Percentiles rank a stretch among this genome's conserved stretches.
These are phyloP conservation scores for Perca flavescens DNA, from an alignment of 2,113 vertebrate species.

Conservation along the genomic window DNA sequence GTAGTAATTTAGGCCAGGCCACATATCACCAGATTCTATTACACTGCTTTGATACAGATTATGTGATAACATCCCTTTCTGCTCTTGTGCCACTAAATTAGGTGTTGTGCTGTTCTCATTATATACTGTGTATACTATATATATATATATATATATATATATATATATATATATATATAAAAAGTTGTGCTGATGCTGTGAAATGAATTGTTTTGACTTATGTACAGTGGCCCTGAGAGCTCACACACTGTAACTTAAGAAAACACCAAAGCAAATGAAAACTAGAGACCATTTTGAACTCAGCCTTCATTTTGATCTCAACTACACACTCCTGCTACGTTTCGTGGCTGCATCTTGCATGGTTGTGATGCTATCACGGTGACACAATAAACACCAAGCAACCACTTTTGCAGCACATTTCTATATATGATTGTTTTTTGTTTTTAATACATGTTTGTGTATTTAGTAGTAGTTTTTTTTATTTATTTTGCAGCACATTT, in stretches of 20 bases:
- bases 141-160: no score
- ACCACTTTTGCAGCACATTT: no score
- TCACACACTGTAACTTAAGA: not conserved
- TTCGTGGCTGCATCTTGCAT: no score
- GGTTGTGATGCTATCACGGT: no score
- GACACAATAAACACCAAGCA: no score
- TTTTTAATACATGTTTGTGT: not conserved
- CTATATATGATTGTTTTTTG: not conserved
- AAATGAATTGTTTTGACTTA: not conserved
- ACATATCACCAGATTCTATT: constrained; percentile 59
- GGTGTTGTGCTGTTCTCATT: not conserved
- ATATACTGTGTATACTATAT: no score
- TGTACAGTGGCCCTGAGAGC: not conserved
- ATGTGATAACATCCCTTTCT: constrained; percentile 28
- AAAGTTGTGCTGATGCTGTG: no score
- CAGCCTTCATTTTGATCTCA: no score
- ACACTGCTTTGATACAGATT: constrained; percentile 62
- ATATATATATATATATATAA: no score
- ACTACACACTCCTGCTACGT: no score
- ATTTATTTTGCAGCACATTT: not conserved
- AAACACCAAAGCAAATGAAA: not conserved
- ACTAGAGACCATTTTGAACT: no score
- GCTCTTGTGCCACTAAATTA: constrained; percentile 20
- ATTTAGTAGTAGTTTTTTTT: not conserved
- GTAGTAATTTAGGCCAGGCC: constrained; percentile 61